Base-by-base conservation (phyloP, 2,888 invertebrate species). In the Drosophila recens region DNA sequence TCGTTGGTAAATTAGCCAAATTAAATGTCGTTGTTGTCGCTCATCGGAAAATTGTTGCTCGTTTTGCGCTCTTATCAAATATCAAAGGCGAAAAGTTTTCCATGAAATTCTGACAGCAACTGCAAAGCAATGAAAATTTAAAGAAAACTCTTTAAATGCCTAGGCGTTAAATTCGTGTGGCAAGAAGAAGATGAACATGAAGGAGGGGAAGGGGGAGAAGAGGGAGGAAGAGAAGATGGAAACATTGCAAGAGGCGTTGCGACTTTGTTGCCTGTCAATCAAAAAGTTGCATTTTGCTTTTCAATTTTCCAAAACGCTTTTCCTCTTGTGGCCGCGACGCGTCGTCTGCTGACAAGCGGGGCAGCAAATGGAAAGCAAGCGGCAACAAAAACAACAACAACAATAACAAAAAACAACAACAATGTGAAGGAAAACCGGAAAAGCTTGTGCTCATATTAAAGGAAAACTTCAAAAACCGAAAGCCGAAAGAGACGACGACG, bases 261-360 rank as follows among this genome's bases (percentile, higher is more conserved):
- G 46, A 42, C 6, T 57, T 46, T 49, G 45, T 46, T 49, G 48
- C 33, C 79, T 75, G 82, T 84, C 82, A 82, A 82, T 82, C 85
- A 84, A 82, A 82, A 69, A 36, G 68, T 71, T 70, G 82, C 73
- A 81, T 81, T 84, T 84, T 64, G 68, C 65, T 74, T 79, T 81
- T 81, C 61, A 64, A 76, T 76, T 79, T 70, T 69, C 52, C 71
- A 45, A 17, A 57, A 46, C 43, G 51, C 57, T 57, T 74, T 30
- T 46, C 43, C 51, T 51, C 54, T 51, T 51, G 34, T 20, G 49
- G 34, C 49, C 30, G 46, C 27, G 27, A 5, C 27, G 27, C 27
- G 27, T 48, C n/a, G 48, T 27, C 30, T 17, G 17, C 43, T 34
- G 40, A 40, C 67, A 33, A 42, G 42, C 27, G 52, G 33, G 52